These are phyloP conservation scores for Deilephila porcellus DNA, from an alignment of 2,888 invertebrate genomes.

Conservation along the genomic window DNA sequence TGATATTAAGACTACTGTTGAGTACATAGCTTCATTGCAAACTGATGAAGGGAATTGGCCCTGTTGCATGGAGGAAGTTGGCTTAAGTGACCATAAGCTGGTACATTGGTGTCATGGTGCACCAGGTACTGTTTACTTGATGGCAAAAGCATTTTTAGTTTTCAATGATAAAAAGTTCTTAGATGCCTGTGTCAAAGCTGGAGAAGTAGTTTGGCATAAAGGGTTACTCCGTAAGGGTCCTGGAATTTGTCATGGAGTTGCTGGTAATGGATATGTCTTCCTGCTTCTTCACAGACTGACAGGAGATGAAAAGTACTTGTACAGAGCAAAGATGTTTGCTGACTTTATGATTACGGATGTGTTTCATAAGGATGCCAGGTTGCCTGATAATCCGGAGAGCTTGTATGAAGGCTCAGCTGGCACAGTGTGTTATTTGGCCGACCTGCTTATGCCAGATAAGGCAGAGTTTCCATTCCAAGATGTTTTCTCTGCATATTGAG, in stretches of 20 bases:
- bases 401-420: conserved; percentile 95
- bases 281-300: conserved; percentile 91
- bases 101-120: conserved; percentile 97
- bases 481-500: conserved; percentile 78
- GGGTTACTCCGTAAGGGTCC: conserved; percentile 95
- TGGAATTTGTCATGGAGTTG: conserved; percentile 95
- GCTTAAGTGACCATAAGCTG: conserved; percentile 86
- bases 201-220: conserved; percentile 92
- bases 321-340: conserved; percentile 90
- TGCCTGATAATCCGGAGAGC: conserved; percentile 93
- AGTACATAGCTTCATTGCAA: conserved; percentile 88
- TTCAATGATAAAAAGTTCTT: conserved; percentile 91
- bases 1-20: conserved; percentile 87
- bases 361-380: conserved; percentile 87
- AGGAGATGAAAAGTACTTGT: conserved; percentile 87
- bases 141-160: conserved; percentile 91
- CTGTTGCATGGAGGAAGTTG: conserved; percentile 89
- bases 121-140: conserved; percentile 91
- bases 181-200: conserved; percentile 87
- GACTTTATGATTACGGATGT: conserved; percentile 88
- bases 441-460: conserved; percentile 88
- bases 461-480: conserved; percentile 94
- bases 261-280: conserved; percentile 93
- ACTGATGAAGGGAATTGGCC: conserved; percentile 90
- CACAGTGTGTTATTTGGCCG: conserved; percentile 92